Conservation (phyloP, 1,140 invertebrate species). For the Gonatopus flavifemur region DNA sequence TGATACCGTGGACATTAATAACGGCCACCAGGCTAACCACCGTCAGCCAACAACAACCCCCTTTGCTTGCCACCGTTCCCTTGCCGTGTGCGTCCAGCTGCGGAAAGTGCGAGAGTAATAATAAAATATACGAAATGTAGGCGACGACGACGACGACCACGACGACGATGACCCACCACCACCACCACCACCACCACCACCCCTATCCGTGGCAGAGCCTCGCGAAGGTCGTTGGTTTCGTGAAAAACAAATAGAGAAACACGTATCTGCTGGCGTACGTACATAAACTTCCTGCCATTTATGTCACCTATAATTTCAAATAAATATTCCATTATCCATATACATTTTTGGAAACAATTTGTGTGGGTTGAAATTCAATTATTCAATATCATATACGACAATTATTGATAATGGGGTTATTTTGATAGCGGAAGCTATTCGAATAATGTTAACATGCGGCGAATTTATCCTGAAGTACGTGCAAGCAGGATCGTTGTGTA, state of each 20-base stretch:
- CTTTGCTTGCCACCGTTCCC: constrained; percentile 41
- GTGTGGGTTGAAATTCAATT: no score
- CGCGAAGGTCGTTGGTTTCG: constrained; percentile 8
- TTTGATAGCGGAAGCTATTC: no score
- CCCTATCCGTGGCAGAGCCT: background rate
- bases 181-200: background rate
- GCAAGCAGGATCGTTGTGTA: no score
- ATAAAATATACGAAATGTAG: constrained; percentile 49
- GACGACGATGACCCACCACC: constrained; percentile 13
- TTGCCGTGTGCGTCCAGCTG: constrained; percentile 37
- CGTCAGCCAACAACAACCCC: constrained; percentile 40
- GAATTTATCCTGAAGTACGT: no score
- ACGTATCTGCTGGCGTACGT: no score
- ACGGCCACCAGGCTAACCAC: constrained; percentile 48
- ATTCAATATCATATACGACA: no score
- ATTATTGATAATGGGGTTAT: no score
- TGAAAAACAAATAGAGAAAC: constrained; percentile 33
- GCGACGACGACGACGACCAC: constrained; percentile 27
- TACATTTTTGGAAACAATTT: no score
- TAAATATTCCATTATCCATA: no score
- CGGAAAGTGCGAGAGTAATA: constrained; percentile 48
- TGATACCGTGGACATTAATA: constrained; percentile 53
- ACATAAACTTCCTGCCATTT: no score
- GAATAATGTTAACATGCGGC: no score
- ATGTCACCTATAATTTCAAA: no score